phyloP scores from a whole-genome alignment of 2,797 vertebrate genomes.

The Catamblyrhynchus diadema region DNA sequence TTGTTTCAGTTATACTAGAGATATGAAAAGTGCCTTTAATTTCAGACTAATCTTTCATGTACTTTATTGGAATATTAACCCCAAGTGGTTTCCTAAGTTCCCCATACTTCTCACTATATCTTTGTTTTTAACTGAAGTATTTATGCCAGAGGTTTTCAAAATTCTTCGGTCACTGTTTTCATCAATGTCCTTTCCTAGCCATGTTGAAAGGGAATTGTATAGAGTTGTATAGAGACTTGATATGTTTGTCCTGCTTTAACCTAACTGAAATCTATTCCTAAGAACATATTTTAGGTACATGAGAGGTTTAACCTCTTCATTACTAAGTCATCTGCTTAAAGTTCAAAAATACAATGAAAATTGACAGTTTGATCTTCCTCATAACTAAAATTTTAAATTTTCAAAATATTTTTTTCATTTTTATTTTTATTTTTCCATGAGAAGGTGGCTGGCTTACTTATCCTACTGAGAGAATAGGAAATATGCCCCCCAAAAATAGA shows the following conservation, averaged over 20 bases:
- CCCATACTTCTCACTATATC: conserved; percentile 48
- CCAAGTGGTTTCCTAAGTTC: conserved; percentile 39
- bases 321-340: background rate
- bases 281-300: background rate
- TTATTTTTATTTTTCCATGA: background rate
- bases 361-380: background rate
- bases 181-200: background rate
- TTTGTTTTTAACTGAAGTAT: conserved; percentile 47
- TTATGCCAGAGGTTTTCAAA: conserved; percentile 24
- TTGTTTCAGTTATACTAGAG: conserved; percentile 66
- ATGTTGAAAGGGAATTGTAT: background rate
- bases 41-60: conserved; percentile 65
- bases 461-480: background rate
- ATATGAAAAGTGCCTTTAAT: conserved; percentile 67
- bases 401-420: background rate
- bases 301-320: background rate
- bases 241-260: background rate
- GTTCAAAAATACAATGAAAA: background rate
- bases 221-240: background rate
- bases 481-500: background rate
- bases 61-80: conserved; percentile 64
- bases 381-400: background rate
- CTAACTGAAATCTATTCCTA: background rate
- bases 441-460: background rate
- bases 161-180: conserved; percentile 45